Percentiles rank a stretch among this genome's conserved stretches.
Conservation (phyloP, 2,797 vertebrate genomes). For the Danio kyathit region DNA sequence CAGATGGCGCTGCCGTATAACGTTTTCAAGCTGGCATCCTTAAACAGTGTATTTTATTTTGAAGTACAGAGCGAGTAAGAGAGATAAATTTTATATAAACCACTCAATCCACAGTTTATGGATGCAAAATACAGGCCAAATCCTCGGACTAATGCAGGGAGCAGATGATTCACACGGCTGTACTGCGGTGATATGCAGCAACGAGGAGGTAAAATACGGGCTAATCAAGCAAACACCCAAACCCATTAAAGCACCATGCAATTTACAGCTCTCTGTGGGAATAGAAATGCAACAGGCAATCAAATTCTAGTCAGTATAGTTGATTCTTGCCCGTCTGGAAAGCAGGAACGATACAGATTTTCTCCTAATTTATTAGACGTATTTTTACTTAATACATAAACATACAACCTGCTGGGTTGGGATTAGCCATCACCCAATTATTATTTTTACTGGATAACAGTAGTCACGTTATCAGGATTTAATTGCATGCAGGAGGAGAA, state of each 20-base stretch:
- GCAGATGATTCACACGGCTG: constrained; percentile 37
- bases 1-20: constrained; percentile 59
- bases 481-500: constrained; percentile 31
- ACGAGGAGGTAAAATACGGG: constrained; percentile 28
- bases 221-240: constrained; percentile 43
- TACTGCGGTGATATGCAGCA: constrained; percentile 34
- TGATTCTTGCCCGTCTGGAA: constrained; percentile 22
- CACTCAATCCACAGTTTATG: not conserved
- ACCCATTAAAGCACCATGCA: constrained; percentile 38
- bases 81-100: not conserved
- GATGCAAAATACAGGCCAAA: not conserved
- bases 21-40: not conserved
- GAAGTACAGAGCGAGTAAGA: not conserved
- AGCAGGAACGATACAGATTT: constrained; percentile 46
- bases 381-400: constrained; percentile 46
- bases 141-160: constrained; percentile 40
- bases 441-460: constrained; percentile 34
- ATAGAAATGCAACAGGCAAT: constrained; percentile 43
- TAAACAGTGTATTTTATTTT: not conserved
- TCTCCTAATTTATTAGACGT: constrained; percentile 38
- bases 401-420: constrained; percentile 36
- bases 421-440: constrained; percentile 38
- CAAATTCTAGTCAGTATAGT: constrained; percentile 20
- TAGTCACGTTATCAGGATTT: constrained; percentile 37
- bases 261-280: constrained; percentile 38